Evolutionary conservation across 2,113 vertebrate genomes (phyloP).

Genomic region (Aldabrachelys gigantea): DNA sequence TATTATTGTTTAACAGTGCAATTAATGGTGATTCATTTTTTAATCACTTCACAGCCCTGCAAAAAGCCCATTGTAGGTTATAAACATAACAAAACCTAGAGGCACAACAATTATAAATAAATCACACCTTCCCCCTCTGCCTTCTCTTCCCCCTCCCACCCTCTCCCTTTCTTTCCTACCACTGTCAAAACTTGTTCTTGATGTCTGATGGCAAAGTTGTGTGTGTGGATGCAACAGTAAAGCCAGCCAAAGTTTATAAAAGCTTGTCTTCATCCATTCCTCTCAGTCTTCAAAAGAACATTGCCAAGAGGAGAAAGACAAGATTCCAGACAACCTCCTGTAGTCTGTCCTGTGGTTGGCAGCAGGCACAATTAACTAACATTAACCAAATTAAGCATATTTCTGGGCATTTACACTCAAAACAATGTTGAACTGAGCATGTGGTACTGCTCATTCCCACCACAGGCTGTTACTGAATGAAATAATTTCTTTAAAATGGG

Average conservation of each 20-base stretch:
- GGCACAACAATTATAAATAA: not conserved
- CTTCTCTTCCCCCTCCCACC: accelerated
- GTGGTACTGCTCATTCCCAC: not conserved
- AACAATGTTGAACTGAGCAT: not conserved
- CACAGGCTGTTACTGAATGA: accelerated
- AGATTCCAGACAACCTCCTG: not conserved
- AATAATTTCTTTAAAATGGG: not conserved
- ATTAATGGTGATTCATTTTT: too few species aligned
- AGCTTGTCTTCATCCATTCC: not conserved
- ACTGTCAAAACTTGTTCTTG: not conserved
- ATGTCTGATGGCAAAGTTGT: not conserved
- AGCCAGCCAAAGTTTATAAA: not conserved
- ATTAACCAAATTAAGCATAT: not conserved
- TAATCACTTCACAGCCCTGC: too few species aligned
- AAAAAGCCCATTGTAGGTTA: not conserved
- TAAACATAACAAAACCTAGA: not conserved
- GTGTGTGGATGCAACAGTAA: not conserved
- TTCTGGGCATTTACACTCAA: not conserved
- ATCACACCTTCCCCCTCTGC: not conserved
- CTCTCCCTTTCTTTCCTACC: not conserved
- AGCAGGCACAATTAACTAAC: not conserved
- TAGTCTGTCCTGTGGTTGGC: not conserved
- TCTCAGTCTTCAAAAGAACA: not conserved
- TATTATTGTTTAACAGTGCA: too few species aligned
- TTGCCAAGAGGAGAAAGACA: not conserved